Base-by-base conservation (phyloP, 2,113 vertebrate genomes). In the Hippopotamus amphibius region DNA sequence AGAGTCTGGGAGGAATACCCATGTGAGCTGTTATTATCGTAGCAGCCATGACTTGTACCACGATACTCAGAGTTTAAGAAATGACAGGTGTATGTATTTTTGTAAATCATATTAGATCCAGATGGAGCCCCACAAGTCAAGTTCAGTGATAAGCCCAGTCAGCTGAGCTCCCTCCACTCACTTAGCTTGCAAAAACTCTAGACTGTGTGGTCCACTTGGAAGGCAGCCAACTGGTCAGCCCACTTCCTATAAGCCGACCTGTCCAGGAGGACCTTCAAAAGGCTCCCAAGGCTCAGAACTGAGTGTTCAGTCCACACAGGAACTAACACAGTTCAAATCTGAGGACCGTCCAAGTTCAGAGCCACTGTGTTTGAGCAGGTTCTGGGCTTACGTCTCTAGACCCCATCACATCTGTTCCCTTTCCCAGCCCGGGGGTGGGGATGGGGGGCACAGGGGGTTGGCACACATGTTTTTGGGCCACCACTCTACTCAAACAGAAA, bases 361-460 rank as follows among this genome's bases (percentile, higher is more conserved):
- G 33, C 30, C 28, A 50, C 50, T 37, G 30, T 9, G 33, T 41
- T 55, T 46, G 74, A 53, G 24, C 68, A 61, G 33, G 24, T 79
- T 82, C 81, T 63, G 68, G 68, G 10, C n/a, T 85, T 53, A 1
- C 1, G 4, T 79, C 37, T 30, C 46, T 21, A 50, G 81, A 90
- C 43, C 48, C 37, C 4, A 1, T 55, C 21, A 5, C 80, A 79
- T 33, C 80, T 93, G n/a, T 79, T 77, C 48, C 10, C 11, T 59
- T 89, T 93, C 85, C 85, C 80, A 74, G 69, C n/a, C 41, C 15
- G 61, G 30, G 84, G 77, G 48, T 57, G 65, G 83, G 48, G 21
- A 26, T 76, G 4, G 37, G 61, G 22, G 53, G 61, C 53, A 53
- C 21, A 37, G 37, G 6, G 21, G 4, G 5, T 43, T 24, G 63